Base-by-base conservation (phyloP, 2,113 vertebrate genomes). In the Holacanthus passer region DNA sequence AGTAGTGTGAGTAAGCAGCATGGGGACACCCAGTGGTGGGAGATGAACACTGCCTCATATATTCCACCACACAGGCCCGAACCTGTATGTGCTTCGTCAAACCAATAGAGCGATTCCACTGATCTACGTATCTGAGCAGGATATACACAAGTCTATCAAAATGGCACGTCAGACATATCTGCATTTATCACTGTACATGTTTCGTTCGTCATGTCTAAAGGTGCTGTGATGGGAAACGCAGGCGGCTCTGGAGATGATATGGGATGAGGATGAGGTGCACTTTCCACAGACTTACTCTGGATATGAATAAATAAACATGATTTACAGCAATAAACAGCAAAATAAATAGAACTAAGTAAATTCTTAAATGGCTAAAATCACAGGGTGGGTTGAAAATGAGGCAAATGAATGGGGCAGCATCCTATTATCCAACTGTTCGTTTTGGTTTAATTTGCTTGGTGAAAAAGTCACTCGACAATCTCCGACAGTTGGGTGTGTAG, bases 81-180 rank as follows among this genome's bases (percentile, higher is more conserved):
- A 71, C 58, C 82, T 79, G 83, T 52, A 70, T 89, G 83, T 84
- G 86, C 79, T 84, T 87, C 52, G 22, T 69, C 47, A 84, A 77
- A 89, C 80, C 83, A 77, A 81, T 35, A 53, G 43, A 63, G 56
- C 63, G 45, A 81, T 76, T 68, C 65, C 69, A 74, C 62, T 83
- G 86, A 87, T 82, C 73, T 48, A 48, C 69, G 29, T 63, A 37
- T 74, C 39, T 69, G 43, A 73, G 84, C 80, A 84, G 82, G 69
- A 83, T 88, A 68, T 84, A 89, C 78, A 90, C 52, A 79, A 76
- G 76, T 89, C 74, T 84, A 85, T 90, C 79, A 85, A 92, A 91
- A 95, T 95, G 95, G 95, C 95, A 95, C 94, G 37, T 87, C 68
- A 87, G 81, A 93, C 87, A 69, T 81, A 73, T 86, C 71, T 84